A percentile compares a stretch with the other conserved stretches of the same genome.
phyloP scores from a whole-genome alignment of 2,888 invertebrate species.

The Emmelina monodactyla region DNA sequence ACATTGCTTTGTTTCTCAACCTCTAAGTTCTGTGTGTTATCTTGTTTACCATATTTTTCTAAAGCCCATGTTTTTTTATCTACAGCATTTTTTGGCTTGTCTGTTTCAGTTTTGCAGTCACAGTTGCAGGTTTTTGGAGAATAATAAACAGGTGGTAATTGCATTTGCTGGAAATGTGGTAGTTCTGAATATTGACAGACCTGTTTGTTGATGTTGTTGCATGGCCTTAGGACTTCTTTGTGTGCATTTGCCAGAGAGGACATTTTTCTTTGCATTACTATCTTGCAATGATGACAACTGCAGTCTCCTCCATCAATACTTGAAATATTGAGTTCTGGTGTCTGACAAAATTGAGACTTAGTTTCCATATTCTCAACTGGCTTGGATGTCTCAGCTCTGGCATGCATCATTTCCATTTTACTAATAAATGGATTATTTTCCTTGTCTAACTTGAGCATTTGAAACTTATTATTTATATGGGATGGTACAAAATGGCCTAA shows the following conservation, averaged over 20 bases:
- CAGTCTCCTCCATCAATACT: constrained; percentile 21
- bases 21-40: constrained; percentile 26
- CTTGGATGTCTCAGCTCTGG: too few species aligned
- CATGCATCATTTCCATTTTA: constrained; percentile 27
- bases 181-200: too few species aligned
- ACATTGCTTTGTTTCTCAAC: constrained; percentile 34
- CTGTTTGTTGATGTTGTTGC: too few species aligned
- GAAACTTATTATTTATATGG: constrained; percentile 22
- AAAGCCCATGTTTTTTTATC: constrained; percentile 45
- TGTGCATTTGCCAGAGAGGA: background rate
- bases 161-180: too few species aligned
- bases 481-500: constrained; percentile 23
- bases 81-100: constrained; percentile 27
- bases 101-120: constrained; percentile 10
- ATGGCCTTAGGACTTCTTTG: too few species aligned
- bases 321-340: background rate
- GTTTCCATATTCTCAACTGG: too few species aligned
- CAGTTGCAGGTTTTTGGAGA: constrained; percentile 18
- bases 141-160: constrained; percentile 7
- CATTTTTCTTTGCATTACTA: constrained; percentile 14
- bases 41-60: constrained; percentile 38
- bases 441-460: constrained; percentile 28
- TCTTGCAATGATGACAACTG: constrained; percentile 35
- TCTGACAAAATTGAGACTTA: too few species aligned
- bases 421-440: constrained; percentile 33